Evolutionary conservation across 2,888 invertebrate species (phyloP), one percentile per base, ranked within the genome.

Genomic region (Tetragnatha montana): DNA sequence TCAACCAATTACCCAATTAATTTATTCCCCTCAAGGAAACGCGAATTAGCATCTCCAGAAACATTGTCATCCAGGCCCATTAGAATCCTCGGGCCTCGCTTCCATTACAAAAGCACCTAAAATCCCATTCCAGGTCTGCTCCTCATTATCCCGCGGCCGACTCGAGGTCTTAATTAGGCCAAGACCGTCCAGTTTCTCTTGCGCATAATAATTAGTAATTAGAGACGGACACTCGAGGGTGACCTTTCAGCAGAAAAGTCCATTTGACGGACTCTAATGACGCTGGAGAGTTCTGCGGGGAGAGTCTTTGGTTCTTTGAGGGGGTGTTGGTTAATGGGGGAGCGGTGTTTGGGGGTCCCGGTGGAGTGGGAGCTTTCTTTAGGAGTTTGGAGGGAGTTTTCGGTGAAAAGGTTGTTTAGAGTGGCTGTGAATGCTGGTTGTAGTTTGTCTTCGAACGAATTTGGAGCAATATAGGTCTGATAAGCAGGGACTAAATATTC

Each of bases 131-230:
- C 68, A 83, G 69, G 60, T 47, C 75, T 73, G 47, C 51, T 71
- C 35, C 85, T 85, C 85, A 85, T 85, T 85, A 85, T 49, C 21
- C 69, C 22, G 8, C 49, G n/a, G n/a, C 35, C 35, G 35, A 35
- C 35, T 35, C 47, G 14, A 4, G 78, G 50, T 78, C 84, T 85
- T 85, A 85, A 85, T 85, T 85, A 85, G 85, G 49, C n/a, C 70
- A 79, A 85, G 85, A 78, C 70, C 21, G 50, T 22, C 50, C 47
- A 71, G 81, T 83, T 83, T 83, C 83, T 83, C 83, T 75, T 75
- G 83, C 49, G 83, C 83, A 83, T 83, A 75, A 83, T 83, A 83
- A 83, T 83, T 85, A 78, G 78, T 70, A 85, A 85, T 85, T 85
- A 85, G 85, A 70, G 50, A 70, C 78, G 85, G 78, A 78, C 85